Evolutionary conservation across 1,140 invertebrate species (phyloP), one percentile per base, ranked within the genome.

Genomic region (Drosophila orena): DNA sequence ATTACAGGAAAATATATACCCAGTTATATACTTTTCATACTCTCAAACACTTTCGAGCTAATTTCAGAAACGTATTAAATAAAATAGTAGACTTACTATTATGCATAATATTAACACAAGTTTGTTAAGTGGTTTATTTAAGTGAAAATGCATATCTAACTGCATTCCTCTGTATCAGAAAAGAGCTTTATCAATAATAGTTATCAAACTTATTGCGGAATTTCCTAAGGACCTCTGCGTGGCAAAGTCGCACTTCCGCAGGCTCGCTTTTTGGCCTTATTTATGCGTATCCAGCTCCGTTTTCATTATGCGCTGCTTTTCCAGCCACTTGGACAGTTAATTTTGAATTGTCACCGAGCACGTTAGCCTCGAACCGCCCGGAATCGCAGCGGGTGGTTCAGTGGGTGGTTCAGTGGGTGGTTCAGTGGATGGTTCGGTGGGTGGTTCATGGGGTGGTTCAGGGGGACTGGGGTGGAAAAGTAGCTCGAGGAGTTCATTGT

Each of bases 261-360:
- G 30, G 10, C 30, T 55, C 40, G 38, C 37, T 54, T 72, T 53
- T 37, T 42, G 20, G 35, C 35, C 52, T 81, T 74, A 68, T 69
- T 70, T 75, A 65, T 81, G 42, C 44, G 30, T 54, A 55, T 56
- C 14, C 42, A 38, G 60, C 37, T 43, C 60, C 47, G 74, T 78
- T 86, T 86, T 86, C 69, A 81, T 88, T 81, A 81, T 78, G 79
- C 62, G 71, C 65, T 79, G 66, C 66, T 75, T 76, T 49, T 72
- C 71, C 76, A 65, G 70, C 75, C 83, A 89, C 75, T 76, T 79
- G 62, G 79, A 77, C 72, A 84, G 84, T 89, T 89, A 73, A 88
- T 84, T 88, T 84, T 89, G 84, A 88, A 88, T 88, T 89, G 84
- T 88, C 84, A 88, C 76, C 77, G 79, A 83, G 53, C 84, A 88